phyloP scores from a whole-genome alignment of 2,797 vertebrate genomes.

The Euphonia xanthogaster region DNA sequence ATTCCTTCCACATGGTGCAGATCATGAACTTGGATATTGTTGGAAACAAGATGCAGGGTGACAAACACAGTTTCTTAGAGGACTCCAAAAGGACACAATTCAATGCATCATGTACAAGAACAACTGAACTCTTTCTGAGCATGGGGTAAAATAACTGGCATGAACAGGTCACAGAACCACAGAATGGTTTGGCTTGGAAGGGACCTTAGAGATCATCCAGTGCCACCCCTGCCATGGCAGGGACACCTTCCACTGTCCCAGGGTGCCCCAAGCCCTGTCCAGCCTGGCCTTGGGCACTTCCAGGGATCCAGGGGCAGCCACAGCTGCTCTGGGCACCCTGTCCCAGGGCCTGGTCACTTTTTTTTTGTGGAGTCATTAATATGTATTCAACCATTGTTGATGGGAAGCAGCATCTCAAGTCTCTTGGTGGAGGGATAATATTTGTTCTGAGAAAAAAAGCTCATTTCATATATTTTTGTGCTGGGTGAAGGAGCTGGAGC shows the following conservation, averaged over 20 bases:
- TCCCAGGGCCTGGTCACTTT: accelerated
- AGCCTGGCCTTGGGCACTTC: accelerated
- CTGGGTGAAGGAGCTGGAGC: neutral
- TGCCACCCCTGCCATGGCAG: neutral
- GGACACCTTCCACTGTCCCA: neutral
- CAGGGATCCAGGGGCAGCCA: neutral
- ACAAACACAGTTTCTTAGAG: neutral
- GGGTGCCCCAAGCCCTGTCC: accelerated
- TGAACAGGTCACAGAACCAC: neutral
- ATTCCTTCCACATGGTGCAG: neutral
- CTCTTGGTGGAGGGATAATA: neutral
- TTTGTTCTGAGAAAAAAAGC: neutral
- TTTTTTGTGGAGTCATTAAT: neutral
- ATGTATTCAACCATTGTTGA: accelerated
- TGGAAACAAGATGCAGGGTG: neutral
- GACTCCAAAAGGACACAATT: neutral
- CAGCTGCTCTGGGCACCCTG: neutral
- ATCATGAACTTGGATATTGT: neutral
- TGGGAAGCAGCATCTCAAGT: neutral
- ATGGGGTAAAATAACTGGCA: neutral
- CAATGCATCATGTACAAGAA: neutral
- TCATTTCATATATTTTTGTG: neutral
- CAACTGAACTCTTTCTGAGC: neutral
- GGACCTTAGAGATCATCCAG: neutral
- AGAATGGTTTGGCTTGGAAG: neutral